phyloP scores from a whole-genome alignment of 2,797 vertebrate species.

The Poeciliopsis turneri region DNA sequence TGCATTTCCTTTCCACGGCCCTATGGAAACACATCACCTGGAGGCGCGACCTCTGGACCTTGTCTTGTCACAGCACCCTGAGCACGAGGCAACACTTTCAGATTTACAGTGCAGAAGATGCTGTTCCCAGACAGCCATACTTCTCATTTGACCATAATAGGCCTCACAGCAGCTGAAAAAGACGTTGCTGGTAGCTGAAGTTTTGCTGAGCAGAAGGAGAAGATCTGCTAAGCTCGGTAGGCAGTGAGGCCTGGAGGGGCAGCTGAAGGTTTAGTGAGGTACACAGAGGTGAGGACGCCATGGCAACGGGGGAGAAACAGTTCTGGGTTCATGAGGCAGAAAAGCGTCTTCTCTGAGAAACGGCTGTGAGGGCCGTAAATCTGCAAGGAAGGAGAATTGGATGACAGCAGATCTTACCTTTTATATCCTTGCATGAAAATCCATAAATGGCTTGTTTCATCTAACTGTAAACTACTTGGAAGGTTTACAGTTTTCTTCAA shows the following conservation, averaged over 20 bases:
- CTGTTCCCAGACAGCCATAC: conserved; percentile 61
- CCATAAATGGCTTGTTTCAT: conserved; percentile 31
- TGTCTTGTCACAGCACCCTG: conserved; percentile 73
- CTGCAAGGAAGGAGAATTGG: conserved; percentile 64
- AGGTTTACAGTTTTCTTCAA: not conserved
- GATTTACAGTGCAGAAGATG: conserved; percentile 79
- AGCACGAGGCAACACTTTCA: conserved; percentile 74
- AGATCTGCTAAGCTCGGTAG: conserved; percentile 66
- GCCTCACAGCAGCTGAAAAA: conserved; percentile 70
- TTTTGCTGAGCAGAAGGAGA: conserved; percentile 73
- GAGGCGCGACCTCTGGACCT: conserved; percentile 74
- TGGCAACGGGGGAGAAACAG: conserved; percentile 58
- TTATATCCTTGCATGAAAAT: conserved; percentile 61
- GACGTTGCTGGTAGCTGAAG: conserved; percentile 78
- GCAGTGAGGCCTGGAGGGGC: conserved; percentile 48
- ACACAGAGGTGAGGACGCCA: conserved; percentile 69
- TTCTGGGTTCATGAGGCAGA: conserved; percentile 62
- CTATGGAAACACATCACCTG: conserved; percentile 86
- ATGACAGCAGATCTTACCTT: conserved; percentile 70
- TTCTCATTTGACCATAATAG: conserved; percentile 85
- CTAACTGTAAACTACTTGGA: conserved; percentile 39
- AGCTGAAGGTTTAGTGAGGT: conserved; percentile 70
- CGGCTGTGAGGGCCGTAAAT: conserved; percentile 45
- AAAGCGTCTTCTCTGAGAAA: conserved; percentile 59
- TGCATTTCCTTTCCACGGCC: conserved; percentile 73